Evolutionary conservation across 2,888 invertebrate genomes (phyloP), one percentile per base, ranked within the genome.

Genomic region (Myopa testacea): DNA sequence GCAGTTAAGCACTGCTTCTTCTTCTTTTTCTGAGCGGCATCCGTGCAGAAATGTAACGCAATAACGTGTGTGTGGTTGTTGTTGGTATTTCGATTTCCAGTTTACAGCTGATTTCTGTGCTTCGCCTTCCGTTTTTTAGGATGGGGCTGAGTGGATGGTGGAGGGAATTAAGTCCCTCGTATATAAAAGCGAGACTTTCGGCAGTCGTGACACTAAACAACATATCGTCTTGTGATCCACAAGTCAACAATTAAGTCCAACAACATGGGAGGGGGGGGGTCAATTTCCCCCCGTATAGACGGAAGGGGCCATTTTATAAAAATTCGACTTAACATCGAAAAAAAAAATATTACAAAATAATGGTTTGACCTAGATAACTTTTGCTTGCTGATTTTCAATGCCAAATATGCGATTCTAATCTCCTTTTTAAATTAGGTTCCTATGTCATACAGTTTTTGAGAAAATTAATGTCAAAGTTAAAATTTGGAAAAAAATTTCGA

Each of bases 131-230:
- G 14, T 26, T 19, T 63, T 26, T 55, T 50, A 60, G 69, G 45
- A 75, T n/a, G 38, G 40, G 6, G 70, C 40, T 60, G 34, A 38
- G 16, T 75, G 79, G 78, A 52, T 76, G n/a, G n/a, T n/a, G n/a
- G n/a, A n/a, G n/a, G 81, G 81, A 81, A 79, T 82, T 80, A 76
- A 80, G 80, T 80, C 78, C 78, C 81, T 81, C 78, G 76, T 77
- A 78, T 83, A 83, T 83, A 83, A 83, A 82, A 82, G 81, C 79
- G 60, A 78, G 80, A 26, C 68, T 58, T 69, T 58, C 19, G 40
- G 45, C 75, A 58, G 45, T 38, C 60, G 37, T 55, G 12, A 67
- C 68, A 68, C n/a, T 75, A 19, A 58, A 60, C 52, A 40, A 45
- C 69, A 55, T 16, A 65, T 67, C 50, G 74, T 55, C 74, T 75